These are phyloP conservation scores for Podarcis lilfordi DNA, from an alignment of 2,797 vertebrate species.

Conservation along the genomic window DNA sequence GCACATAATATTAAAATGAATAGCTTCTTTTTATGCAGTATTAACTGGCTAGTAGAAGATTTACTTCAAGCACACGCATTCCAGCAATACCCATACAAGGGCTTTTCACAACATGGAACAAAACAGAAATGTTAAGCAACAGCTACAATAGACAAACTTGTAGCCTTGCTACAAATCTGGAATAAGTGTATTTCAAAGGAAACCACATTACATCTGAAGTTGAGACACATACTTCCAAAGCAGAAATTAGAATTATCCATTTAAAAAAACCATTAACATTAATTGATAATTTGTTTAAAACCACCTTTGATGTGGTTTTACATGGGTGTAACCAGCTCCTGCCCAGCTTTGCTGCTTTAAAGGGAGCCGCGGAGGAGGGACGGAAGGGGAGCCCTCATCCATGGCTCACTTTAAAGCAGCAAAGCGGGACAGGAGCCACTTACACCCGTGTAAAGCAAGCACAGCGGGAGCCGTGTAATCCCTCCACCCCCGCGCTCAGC, in stretches of 20 bases:
- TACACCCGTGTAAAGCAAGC: too few species aligned
- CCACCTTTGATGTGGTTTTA: too few species aligned
- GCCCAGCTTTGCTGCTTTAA: too few species aligned
- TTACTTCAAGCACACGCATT: not conserved
- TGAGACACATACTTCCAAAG: not conserved
- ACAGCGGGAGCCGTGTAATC: too few species aligned
- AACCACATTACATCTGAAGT: not conserved
- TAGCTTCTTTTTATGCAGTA: not conserved
- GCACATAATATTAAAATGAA: conserved; percentile 4
- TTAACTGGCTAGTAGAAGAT: not conserved
- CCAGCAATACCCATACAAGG: not conserved
- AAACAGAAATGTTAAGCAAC: not conserved
- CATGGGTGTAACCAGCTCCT: too few species aligned
- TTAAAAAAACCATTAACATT: not conserved
- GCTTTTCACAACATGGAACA: not conserved
- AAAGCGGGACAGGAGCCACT: too few species aligned
- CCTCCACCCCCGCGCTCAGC: too few species aligned
- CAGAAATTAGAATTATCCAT: not conserved
- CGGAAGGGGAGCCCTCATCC: too few species aligned
- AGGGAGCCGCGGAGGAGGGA: too few species aligned
- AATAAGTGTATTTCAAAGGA: not conserved
- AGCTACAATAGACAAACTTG: not conserved
- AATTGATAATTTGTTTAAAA: not conserved
- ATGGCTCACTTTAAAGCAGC: too few species aligned
- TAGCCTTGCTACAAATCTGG: not conserved